Evolutionary conservation across 1,140 invertebrate genomes (phyloP).

Genomic region (Macrostomum lignano): DNA sequence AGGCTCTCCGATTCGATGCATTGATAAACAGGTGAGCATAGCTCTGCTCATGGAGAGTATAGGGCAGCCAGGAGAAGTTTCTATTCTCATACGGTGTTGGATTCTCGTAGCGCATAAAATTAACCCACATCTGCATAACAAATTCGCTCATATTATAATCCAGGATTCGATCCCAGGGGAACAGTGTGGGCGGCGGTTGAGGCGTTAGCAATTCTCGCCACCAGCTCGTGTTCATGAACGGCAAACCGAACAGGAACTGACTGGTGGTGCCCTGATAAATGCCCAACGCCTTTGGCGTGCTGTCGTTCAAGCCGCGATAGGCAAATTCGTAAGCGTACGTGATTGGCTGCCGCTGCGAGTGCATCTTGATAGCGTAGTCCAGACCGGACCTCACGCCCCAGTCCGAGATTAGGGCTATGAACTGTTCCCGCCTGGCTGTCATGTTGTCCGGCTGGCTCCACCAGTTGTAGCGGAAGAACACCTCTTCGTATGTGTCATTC

Average conservation of each 20-base stretch:
- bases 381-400: neutral
- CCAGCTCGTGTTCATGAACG: neutral
- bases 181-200: slow-evolving; percentile 1
- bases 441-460: neutral
- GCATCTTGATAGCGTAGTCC: neutral
- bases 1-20: neutral
- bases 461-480: neutral
- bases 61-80: slow-evolving; percentile 3
- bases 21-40: slow-evolving; percentile 3
- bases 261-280: slow-evolving; percentile 2
- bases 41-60: neutral
- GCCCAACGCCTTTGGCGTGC: neutral
- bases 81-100: slow-evolving; percentile 1
- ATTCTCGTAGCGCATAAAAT: slow-evolving; percentile 3
- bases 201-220: neutral
- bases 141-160: slow-evolving; percentile 3
- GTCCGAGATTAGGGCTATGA: neutral
- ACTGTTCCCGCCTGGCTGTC: neutral
- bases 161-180: too few species aligned
- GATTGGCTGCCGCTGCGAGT: neutral
- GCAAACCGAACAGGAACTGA: neutral
- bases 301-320: slow-evolving; percentile 1
- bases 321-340: slow-evolving; percentile 2
- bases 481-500: slow-evolving; percentile 1
- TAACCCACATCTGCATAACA: slow-evolving; percentile 3